A percentile compares a stretch with the other conserved stretches of the same genome.
These are phyloP conservation scores for Tinea trinotella DNA, from an alignment of 2,888 invertebrate genomes.

Conservation along the genomic window DNA sequence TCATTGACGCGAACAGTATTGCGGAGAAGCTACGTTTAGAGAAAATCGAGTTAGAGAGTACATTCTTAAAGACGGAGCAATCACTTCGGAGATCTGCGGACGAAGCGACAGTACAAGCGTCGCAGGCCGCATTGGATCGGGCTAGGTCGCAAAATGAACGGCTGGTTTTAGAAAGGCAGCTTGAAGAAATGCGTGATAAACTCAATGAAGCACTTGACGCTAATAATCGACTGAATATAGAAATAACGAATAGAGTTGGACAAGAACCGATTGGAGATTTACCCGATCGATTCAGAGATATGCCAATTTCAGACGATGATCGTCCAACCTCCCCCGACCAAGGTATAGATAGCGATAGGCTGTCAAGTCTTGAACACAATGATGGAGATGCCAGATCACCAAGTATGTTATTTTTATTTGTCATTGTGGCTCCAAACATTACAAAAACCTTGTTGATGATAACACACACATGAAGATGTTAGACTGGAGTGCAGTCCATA, in stretches of 20 bases:
- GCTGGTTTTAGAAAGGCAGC: slow-evolving; percentile 75
- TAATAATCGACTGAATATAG: slow-evolving; percentile 53
- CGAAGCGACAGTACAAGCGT: slow-evolving; percentile 80
- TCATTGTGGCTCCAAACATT: no score
- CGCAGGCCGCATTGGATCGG: slow-evolving; percentile 81
- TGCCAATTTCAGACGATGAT: slow-evolving; percentile 47
- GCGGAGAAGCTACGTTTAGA: slow-evolving; percentile 45
- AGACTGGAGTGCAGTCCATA: no score
- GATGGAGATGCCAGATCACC: slow-evolving; percentile 56
- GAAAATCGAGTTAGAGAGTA: slow-evolving; percentile 51
- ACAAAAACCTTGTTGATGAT: no score
- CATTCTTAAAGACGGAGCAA: slow-evolving; percentile 65
- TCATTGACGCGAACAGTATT: slow-evolving; percentile 32
- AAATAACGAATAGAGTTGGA: slow-evolving; percentile 55
- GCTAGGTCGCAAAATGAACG: slow-evolving; percentile 81
- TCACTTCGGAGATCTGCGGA: slow-evolving; percentile 78
- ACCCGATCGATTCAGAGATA: slow-evolving; percentile 33
- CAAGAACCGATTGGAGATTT: slow-evolving; percentile 39
- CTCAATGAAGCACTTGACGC: slow-evolving; percentile 41
- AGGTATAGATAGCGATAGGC: slow-evolving; percentile 89
- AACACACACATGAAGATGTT: no score
- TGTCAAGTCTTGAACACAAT: slow-evolving; percentile 75
- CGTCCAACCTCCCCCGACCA: slow-evolving; percentile 83
- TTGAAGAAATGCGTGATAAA: slow-evolving; percentile 70
- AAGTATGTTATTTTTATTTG: slow-evolving; percentile 42